A percentile compares a stretch with the other conserved stretches of the same genome.
phyloP scores from a whole-genome alignment of 2,113 vertebrate genomes.

The Zosterops hypoxanthus region DNA sequence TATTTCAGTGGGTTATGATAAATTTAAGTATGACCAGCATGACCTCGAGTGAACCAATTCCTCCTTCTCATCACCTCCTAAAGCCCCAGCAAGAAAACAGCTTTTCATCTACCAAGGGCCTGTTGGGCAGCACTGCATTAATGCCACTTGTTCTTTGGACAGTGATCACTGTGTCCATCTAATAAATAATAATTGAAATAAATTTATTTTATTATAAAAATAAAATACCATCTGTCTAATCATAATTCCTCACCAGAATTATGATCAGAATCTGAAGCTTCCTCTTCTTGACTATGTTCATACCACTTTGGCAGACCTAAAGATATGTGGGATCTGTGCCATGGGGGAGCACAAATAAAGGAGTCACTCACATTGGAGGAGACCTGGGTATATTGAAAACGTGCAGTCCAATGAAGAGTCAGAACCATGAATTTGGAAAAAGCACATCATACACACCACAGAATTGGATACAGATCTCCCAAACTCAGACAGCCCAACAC shows the following conservation, averaged over 20 bases:
- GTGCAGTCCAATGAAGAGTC: background rate
- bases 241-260: background rate
- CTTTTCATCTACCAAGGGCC: background rate
- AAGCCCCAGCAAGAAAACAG: background rate
- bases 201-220: background rate
- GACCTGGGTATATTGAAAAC: background rate
- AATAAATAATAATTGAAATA: background rate
- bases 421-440: background rate
- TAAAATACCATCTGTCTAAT: background rate
- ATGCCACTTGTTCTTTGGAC: accelerated
- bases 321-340: background rate
- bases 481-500: background rate
- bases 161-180: background rate
- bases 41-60: background rate
- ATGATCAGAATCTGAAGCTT: background rate
- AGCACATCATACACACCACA: background rate
- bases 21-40: background rate
- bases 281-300: background rate
- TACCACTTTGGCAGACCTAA: background rate
- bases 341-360: background rate
- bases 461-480: background rate
- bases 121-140: accelerated
- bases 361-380: background rate
- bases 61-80: background rate
- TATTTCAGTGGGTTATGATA: background rate